Percentiles rank a stretch among this genome's conserved stretches.
Evolutionary conservation across 2,113 vertebrate genomes (phyloP).

Genomic region (Myiozetetes cayanensis): DNA sequence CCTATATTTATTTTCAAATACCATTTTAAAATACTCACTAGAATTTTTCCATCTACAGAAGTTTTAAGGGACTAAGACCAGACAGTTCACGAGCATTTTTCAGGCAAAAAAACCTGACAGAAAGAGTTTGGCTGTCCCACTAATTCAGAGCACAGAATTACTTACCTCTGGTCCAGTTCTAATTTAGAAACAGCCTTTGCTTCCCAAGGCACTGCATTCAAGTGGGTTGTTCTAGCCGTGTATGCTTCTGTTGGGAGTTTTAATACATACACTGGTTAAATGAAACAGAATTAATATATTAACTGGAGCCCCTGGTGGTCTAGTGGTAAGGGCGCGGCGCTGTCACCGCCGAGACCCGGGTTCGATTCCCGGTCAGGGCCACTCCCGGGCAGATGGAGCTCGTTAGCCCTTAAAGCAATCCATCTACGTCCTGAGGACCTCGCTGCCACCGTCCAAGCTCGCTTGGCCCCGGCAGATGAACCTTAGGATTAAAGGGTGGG

Average conservation of each 20-base stretch:
- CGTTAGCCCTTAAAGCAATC: too few relatives aligned
- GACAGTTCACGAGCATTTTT: constrained; percentile 50
- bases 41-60: constrained; percentile 45
- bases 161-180: background rate
- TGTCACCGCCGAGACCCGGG: too few relatives aligned
- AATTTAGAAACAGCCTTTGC: constrained; percentile 15
- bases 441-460: too few relatives aligned
- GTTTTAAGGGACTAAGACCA: constrained; percentile 50
- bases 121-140: background rate
- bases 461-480: too few relatives aligned
- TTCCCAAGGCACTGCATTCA: background rate
- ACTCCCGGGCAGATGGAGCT: too few relatives aligned
- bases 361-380: too few relatives aligned
- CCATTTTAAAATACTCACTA: constrained; percentile 58
- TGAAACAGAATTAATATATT: background rate
- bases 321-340: too few relatives aligned
- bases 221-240: background rate
- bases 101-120: constrained; percentile 16
- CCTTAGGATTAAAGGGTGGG: too few relatives aligned
- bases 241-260: background rate
- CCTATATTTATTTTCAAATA: constrained; percentile 67
- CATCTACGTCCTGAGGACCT: too few relatives aligned
- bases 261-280: background rate
- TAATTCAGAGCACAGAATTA: constrained; percentile 16
- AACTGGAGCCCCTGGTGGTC: too few relatives aligned